phyloP scores from a whole-genome alignment of 2,797 vertebrate species.

The Thunnus albacares region DNA sequence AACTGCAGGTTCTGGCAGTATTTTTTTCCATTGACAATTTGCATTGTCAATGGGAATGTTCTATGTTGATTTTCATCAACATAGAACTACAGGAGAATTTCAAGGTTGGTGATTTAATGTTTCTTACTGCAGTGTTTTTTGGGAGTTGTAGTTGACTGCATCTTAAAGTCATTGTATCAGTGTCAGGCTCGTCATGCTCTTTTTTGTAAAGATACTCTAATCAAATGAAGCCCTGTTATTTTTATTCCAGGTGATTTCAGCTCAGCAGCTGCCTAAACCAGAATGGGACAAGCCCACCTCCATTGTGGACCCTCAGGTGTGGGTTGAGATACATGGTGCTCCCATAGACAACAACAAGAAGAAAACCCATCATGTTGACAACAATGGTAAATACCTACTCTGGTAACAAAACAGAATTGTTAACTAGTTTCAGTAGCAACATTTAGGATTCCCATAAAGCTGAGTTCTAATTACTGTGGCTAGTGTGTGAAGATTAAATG shows the following conservation, averaged over 20 bases:
- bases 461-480: too few species aligned
- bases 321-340: constrained; percentile 91
- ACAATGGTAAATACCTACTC: constrained; percentile 89
- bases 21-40: not conserved
- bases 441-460: not conserved
- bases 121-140: not conserved
- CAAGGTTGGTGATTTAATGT: not conserved
- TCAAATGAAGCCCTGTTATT: not conserved
- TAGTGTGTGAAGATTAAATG: not conserved
- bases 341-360: constrained; percentile 89
- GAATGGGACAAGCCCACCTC: constrained; percentile 92
- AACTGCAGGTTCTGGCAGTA: not conserved
- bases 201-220: not conserved
- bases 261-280: constrained; percentile 96
- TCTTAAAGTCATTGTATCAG: not conserved
- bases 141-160: not conserved
- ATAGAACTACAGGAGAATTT: not conserved
- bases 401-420: not conserved
- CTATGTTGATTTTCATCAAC: not conserved
- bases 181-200: not conserved
- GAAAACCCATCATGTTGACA: constrained; percentile 90
- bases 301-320: constrained; percentile 95
- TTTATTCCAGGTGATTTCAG: constrained; percentile 90
- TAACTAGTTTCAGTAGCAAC: not conserved
- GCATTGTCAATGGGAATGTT: too few species aligned